These are phyloP conservation scores for Protophormia terraenovae DNA, from an alignment of 2,888 invertebrate genomes.

Conservation along the genomic window DNA sequence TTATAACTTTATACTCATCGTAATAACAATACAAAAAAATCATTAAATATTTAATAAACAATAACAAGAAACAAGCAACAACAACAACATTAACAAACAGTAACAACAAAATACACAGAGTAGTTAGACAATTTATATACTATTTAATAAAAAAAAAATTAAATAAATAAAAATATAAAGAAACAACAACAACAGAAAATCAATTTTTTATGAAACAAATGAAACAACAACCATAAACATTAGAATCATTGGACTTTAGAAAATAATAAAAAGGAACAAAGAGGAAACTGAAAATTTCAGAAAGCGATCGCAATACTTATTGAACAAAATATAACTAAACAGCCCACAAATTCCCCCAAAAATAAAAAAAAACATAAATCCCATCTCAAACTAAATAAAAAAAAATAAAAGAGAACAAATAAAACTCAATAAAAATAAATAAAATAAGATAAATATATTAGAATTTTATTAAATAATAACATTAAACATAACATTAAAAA, in stretches of 20 bases:
- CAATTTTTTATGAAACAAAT: conserved; percentile 4
- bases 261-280: not conserved
- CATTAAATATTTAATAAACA: conserved; percentile 5
- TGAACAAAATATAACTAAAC: not conserved
- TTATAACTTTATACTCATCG: conserved; percentile 44
- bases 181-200: not conserved
- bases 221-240: not conserved
- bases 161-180: not conserved
- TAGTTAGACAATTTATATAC: conserved; percentile 57
- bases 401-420: not conserved
- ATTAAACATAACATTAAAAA: not conserved
- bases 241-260: not conserved
- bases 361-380: too few species aligned
- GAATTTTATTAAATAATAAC: conserved; percentile 10
- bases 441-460: not conserved
- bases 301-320: conserved; percentile 49
- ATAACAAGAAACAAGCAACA: not conserved
- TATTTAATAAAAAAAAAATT: conserved; percentile 14
- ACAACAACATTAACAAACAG: conserved; percentile 2
- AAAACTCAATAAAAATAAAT: not conserved
- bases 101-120: conserved; percentile 14
- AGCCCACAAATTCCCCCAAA: conserved; percentile 5
- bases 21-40: conserved; percentile 11
- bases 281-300: not conserved
- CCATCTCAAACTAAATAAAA: conserved; percentile 10